Base-by-base conservation (phyloP, 2,113 vertebrate genomes). In the Junco hyemalis region DNA sequence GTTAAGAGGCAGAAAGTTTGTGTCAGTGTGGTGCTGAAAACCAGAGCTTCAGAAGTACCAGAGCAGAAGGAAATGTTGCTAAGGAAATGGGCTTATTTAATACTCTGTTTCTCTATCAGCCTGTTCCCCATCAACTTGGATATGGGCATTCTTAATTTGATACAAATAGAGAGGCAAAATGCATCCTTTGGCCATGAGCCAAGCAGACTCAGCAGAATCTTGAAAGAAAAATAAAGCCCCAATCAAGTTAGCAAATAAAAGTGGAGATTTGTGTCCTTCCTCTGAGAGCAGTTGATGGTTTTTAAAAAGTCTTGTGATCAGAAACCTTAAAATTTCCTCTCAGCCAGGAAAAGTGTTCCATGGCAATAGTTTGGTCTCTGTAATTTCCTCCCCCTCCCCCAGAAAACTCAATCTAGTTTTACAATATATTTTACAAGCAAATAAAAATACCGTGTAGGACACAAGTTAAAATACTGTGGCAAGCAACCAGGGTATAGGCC, bases 131-230 rank as follows among this genome's bases (percentile, higher is more conserved):
- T 86, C 68, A 48, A 26, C 59, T 66, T 29, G 59, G 77, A 90
- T 73, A 59, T 54, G 63, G 87, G 77, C 64, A 51, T 88, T 77
- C 79, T 88, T 91, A 77, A 73, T 56, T 76, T 59, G 45, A 73
- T 86, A 56, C 47, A 73, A 57, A 85, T 2, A 72, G 74, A 90
- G 78, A 77, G 47, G 38, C 60, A 90, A 96, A 96, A 95, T 93
- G 84, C 87, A 93, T 93, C 79, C 68, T 63, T 70, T 87, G 90
- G 85, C 85, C 12, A 1, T 8, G 16, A 90, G 85, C 81, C 96
- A 95, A 78, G 76, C 80, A 81, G 80, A 74, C 51, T 93, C 94
- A 94, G 94, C 96, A 96, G 72, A 69, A 88, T 70, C 63, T 47
- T 72, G 48, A 86, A 91, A 57, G 89, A 45, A 91, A 91, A 93